Percentiles rank a stretch among this genome's conserved stretches.
phyloP scores from a whole-genome alignment of 2,888 invertebrate genomes.

The Drosophila flavopinicola region DNA sequence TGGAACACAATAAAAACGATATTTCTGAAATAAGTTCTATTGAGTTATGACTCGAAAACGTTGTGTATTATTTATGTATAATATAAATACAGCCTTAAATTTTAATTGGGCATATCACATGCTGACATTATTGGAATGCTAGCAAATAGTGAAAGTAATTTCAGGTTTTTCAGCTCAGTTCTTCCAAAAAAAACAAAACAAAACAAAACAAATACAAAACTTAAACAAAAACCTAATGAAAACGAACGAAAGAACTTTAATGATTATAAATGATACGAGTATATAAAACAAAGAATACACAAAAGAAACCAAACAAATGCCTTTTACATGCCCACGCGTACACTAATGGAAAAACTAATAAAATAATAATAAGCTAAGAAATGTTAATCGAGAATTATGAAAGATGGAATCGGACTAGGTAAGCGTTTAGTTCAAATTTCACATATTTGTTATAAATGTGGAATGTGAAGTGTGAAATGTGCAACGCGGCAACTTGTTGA shows the following conservation, averaged over 20 bases:
- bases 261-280: constrained; percentile 30
- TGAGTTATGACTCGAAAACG: constrained; percentile 22
- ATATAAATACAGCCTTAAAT: constrained; percentile 28
- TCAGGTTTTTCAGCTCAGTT: constrained; percentile 74
- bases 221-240: constrained; percentile 20
- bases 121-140: constrained; percentile 46
- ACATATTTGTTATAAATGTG: constrained; percentile 51
- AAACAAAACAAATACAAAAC: constrained; percentile 13
- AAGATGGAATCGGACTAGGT: constrained; percentile 20
- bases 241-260: constrained; percentile 26
- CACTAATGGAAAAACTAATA: constrained; percentile 49
- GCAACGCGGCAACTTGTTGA: constrained; percentile 53
- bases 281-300: constrained; percentile 16
- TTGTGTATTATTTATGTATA: constrained; percentile 18
- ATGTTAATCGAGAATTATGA: constrained; percentile 42
- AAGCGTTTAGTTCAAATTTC: constrained; percentile 30
- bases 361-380: constrained; percentile 31
- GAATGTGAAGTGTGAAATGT: constrained; percentile 54
- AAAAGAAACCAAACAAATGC: constrained; percentile 79
- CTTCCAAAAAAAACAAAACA: constrained; percentile 50
- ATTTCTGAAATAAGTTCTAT: constrained; percentile 24
- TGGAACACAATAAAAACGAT: constrained; percentile 47
- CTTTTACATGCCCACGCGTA: constrained; percentile 81
- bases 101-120: constrained; percentile 55
- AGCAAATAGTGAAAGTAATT: constrained; percentile 53